Conservation (phyloP, 2,113 vertebrate species). For the Blennius ocellaris region DNA sequence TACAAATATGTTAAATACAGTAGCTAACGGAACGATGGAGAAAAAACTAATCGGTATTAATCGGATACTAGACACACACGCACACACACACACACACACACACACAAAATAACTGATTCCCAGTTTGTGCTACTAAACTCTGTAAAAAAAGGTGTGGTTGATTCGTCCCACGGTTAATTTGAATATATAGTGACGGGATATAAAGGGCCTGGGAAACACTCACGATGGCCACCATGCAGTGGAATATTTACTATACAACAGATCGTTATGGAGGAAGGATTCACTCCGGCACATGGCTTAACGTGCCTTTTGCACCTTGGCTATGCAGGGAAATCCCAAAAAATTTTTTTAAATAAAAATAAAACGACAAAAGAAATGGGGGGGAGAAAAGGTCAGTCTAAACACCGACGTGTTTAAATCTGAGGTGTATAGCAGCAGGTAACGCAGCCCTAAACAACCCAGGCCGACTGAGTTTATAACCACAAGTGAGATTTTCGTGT, state of each 20-base stretch:
- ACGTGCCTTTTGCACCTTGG: slow-evolving; percentile 66
- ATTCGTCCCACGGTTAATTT: slow-evolving; percentile 15
- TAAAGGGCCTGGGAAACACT: slow-evolving; percentile 62
- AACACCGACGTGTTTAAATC: slow-evolving; percentile 17
- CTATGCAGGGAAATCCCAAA: slow-evolving; percentile 15
- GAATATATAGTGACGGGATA: slow-evolving; percentile 44
- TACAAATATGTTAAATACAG: slow-evolving; percentile 41
- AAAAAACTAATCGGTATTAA: slow-evolving; percentile 21
- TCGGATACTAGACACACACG: slow-evolving; percentile 30
- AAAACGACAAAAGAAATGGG: neutral
- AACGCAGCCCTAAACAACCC: slow-evolving; percentile 1
- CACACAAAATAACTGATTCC: slow-evolving; percentile 36
- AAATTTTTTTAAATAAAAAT: neutral
- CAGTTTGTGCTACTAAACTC: slow-evolving; percentile 72
- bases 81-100: slow-evolving; percentile 34
- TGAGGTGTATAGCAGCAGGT: slow-evolving; percentile 42
- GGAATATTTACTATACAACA: slow-evolving; percentile 56
- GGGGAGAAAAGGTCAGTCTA: neutral
- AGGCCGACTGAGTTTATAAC: slow-evolving; percentile 26
- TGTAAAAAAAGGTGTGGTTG: slow-evolving; percentile 39
- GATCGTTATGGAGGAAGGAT: slow-evolving; percentile 27
- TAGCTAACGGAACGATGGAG: slow-evolving; percentile 30
- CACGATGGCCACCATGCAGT: slow-evolving; percentile 62
- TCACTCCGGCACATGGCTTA: slow-evolving; percentile 49
- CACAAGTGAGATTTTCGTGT: slow-evolving; percentile 28